Base-by-base conservation (phyloP, 1,140 invertebrate genomes). In the Drosophila ercepeae region DNA sequence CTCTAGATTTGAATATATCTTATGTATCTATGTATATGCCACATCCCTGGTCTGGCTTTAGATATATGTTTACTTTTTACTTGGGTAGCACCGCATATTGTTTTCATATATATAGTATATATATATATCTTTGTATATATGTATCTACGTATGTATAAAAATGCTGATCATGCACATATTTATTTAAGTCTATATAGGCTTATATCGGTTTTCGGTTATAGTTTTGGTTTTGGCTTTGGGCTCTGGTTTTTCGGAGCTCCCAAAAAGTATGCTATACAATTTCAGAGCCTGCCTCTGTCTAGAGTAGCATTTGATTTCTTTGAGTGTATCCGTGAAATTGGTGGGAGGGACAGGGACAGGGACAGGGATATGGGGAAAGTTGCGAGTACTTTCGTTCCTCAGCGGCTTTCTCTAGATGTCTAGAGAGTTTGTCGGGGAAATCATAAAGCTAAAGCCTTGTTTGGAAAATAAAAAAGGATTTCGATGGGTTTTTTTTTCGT, bases 31-130 rank as follows among this genome's bases (percentile, higher is more conserved):
- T 27, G 25, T 27, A 4, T 44, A 7, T 27, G 29, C 44, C 50
- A 32, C 4, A n/a, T 34, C 3, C 32, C 4, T 49, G 29, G 44
- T 0, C 14, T 16, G 21, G 25, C 5, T 8, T 21, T 4, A 14
- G 6, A 23, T 54, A 51, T 34, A 11, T 60, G 16, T 39, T 19
- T 3, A 11, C 34, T 53, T 39, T 53, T 68, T 72, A 75, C 72
- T 86, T 74, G 81, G 76, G 63, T 84, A 84, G 81, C 81, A 86
- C 81, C 81, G 72, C 63, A 65, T 86, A 77, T 86, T 82, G 32
- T 75, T 72, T 71, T 32, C 45, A 44, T 72, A 72, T n/a, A n/a
- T n/a, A n/a, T n/a, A n/a, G n/a, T n/a, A n/a, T n/a, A n/a, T n/a
- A n/a, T 76, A 59, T 53, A 32, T 65, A 59, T 71, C 21, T 52